A percentile compares a stretch with the other conserved stretches of the same genome.
These are phyloP conservation scores for Carpatolechia fugitivella DNA, from an alignment of 2,888 invertebrate species.

Conservation along the genomic window DNA sequence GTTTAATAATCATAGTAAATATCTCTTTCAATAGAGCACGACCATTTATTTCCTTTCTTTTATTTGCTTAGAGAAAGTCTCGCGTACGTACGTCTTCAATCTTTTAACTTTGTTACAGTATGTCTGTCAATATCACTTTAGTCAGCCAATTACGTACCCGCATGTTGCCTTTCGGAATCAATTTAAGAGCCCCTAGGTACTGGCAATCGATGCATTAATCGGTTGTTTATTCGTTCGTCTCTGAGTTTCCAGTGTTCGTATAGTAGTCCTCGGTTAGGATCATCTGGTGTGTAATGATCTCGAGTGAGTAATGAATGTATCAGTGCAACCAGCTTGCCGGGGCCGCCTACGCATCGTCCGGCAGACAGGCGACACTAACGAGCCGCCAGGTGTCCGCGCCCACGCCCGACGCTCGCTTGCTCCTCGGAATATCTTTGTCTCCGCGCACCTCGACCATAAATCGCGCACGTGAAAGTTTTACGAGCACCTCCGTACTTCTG, in stretches of 20 bases:
- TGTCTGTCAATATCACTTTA: conserved; percentile 60
- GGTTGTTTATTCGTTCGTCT: neutral
- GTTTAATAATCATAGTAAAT: conserved; percentile 41
- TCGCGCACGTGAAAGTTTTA: conserved; percentile 77
- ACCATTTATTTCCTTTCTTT: conserved; percentile 30
- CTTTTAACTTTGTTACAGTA: conserved; percentile 36
- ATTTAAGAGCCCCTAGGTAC: conserved; percentile 44
- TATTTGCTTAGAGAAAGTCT: conserved; percentile 37
- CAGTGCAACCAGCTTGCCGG: conserved; percentile 17
- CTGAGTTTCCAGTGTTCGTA: neutral
- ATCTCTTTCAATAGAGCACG: conserved; percentile 31
- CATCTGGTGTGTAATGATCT: conserved; percentile 11
- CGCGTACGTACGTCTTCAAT: conserved; percentile 27
- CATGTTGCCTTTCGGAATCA: conserved; percentile 56
- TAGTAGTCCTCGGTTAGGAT: neutral
- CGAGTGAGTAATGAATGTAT: conserved; percentile 17
- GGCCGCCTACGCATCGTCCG: conserved; percentile 41
- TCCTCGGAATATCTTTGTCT: conserved; percentile 72
- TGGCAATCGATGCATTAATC: neutral
- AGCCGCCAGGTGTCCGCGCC: conserved; percentile 76
- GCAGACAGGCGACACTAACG: conserved; percentile 66
- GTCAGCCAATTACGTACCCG: conserved; percentile 63
- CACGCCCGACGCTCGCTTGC: conserved; percentile 64
- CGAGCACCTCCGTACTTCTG: conserved; percentile 71
- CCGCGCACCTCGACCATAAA: conserved; percentile 66